phyloP scores from a whole-genome alignment of 1,140 invertebrate genomes.

The Anastrepha ludens region DNA sequence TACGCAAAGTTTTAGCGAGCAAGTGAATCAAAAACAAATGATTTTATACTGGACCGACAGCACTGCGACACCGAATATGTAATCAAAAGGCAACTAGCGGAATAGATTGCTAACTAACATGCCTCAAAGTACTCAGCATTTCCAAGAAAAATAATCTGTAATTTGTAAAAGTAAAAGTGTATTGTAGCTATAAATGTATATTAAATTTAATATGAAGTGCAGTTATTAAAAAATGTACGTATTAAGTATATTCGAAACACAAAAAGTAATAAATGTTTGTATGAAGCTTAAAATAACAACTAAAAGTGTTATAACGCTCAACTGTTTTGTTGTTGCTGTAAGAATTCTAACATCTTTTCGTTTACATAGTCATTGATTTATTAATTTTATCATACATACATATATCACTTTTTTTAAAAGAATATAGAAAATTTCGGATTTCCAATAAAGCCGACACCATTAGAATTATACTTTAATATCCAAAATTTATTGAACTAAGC shows the following conservation, averaged over 20 bases:
- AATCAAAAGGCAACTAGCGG: not conserved
- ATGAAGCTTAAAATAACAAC: not conserved
- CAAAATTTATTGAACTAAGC: not conserved
- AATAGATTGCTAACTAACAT: not conserved
- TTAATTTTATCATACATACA: too few relatives aligned
- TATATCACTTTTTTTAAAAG: not conserved
- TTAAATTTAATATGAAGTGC: not conserved
- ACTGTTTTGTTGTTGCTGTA: too few relatives aligned
- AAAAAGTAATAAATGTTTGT: slow-evolving; percentile 8
- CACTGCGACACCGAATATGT: not conserved
- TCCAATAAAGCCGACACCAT: slow-evolving; percentile 39
- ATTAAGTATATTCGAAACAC: not conserved
- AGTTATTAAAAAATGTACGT: not conserved
- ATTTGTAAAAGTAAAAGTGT: not conserved
- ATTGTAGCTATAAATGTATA: not conserved
- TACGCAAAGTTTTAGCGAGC: not conserved
- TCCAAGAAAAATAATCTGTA: not conserved
- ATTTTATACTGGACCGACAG: not conserved
- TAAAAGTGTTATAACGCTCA: too few relatives aligned
- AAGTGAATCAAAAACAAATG: not conserved
- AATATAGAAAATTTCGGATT: not conserved
- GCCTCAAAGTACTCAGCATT: slow-evolving; percentile 6
- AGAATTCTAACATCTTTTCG: too few relatives aligned
- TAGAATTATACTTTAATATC: not conserved
- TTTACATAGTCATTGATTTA: too few relatives aligned